These are phyloP conservation scores for Limnephilus rhombicus DNA, from an alignment of 2,888 invertebrate genomes.

Conservation along the genomic window DNA sequence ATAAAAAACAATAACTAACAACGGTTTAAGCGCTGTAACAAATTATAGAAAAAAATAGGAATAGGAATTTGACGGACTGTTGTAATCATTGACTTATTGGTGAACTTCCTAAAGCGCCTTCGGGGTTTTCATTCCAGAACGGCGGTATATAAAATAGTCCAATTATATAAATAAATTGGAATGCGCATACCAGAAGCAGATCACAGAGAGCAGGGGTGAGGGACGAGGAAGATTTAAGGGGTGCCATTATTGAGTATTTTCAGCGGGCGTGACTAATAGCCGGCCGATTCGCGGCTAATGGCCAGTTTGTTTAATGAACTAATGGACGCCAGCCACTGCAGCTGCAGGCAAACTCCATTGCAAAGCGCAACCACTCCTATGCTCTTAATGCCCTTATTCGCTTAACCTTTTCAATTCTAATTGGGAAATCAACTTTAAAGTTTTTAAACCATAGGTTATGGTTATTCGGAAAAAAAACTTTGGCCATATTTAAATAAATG, in stretches of 20 bases:
- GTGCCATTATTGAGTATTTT: conserved; percentile 59
- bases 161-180: neutral
- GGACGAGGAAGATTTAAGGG: conserved; percentile 52
- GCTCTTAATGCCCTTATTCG: neutral
- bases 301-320: conserved; percentile 65
- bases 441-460: neutral
- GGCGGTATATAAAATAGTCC: neutral
- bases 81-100: no score
- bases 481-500: neutral
- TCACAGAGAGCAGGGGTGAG: no score
- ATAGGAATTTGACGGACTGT: no score
- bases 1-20: no score
- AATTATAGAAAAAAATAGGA: no score
- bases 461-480: neutral
- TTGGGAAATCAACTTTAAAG: neutral
- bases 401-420: neutral
- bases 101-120: neutral
- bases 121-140: neutral
- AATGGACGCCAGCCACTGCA: conserved; percentile 57
- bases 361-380: neutral
- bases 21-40: no score
- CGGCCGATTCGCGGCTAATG: conserved; percentile 61
- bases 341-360: conserved; percentile 2
- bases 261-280: conserved; percentile 61
- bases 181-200: conserved; percentile 19